Evolutionary conservation across 2,113 vertebrate species (phyloP).

Genomic region (Cairina moschata): DNA sequence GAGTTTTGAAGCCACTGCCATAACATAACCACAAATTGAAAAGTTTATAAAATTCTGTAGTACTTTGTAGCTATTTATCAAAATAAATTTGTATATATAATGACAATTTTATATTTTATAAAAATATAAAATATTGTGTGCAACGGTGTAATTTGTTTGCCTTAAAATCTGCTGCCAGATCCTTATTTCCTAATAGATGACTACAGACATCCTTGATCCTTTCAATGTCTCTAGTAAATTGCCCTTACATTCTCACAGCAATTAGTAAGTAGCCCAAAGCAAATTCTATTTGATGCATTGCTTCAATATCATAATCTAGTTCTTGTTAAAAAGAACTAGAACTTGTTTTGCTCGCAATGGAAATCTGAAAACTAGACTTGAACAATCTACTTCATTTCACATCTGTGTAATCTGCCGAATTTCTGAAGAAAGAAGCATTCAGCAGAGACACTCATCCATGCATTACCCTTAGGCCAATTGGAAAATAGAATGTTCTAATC

Average conservation of each 20-base stretch:
- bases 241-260: neutral
- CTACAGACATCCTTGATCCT: neutral
- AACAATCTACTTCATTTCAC: neutral
- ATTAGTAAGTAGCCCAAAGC: constrained; percentile 3
- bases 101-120: too few relatives aligned
- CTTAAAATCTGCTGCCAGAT: neutral
- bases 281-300: neutral
- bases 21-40: neutral
- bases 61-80: neutral
- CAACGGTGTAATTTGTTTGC: neutral
- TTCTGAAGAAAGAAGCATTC: constrained; percentile 23
- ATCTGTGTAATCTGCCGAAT: neutral
- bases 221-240: neutral
- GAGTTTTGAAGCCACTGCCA: neutral
- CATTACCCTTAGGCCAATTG: constrained; percentile 11
- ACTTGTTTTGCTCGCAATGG: neutral
- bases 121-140: neutral
- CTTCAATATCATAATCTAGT: neutral
- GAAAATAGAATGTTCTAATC: constrained; percentile 41
- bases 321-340: neutral
- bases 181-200: neutral
- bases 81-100: neutral
- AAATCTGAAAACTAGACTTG: neutral
- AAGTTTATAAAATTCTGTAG: neutral
- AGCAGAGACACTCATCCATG: neutral